Evolutionary conservation across 1,140 invertebrate genomes (phyloP), one percentile per base, ranked within the genome.

Genomic region (Schlechtendalia chinensis): DNA sequence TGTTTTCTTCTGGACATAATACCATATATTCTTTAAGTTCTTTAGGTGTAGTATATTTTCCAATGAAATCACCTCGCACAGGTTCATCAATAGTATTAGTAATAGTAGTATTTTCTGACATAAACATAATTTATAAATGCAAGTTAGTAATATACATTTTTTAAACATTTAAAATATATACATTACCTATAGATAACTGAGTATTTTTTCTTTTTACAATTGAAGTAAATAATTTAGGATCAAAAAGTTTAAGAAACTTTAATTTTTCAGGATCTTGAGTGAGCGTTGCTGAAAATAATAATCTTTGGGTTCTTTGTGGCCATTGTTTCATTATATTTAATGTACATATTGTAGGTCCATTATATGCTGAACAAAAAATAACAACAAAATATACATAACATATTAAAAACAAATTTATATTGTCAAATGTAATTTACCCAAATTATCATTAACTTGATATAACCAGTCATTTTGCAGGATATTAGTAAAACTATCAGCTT

Each of bases 261-360:
- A 99, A 87, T 85, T 96, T 94, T 87, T 99, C 96, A 11, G 97
- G 96, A 88, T 99, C 95, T 84, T 97, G 94, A 1, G 96, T 95
- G 14, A 99, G 85, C 5, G 97, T 99, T 10, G 97, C 97, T 16
- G 97, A 98, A 84, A 98, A 97, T 14, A 99, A 86, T 10, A 99
- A 87, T 86, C 98, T 98, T 82, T 98, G 96, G 4, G 96, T 91
- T 80, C 82, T 71, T 56, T 24, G 22, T 17, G 81, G 82, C 1
- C 6, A 77, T 1, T 77, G 27, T 10, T 29, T 67, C 47, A 82
- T 63, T 24, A 59, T 63, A 71, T 80, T 71, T 16, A 82, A 79
- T 6, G 54, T 58, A 29, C 69, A 69, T 19, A 72, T 67, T 24
- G 77, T 54, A 39, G 71, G 81, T n/a, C 81, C 67, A 29, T n/a